These are phyloP conservation scores for Campoletis sonorensis DNA, from an alignment of 1,140 invertebrate genomes.

Conservation along the genomic window DNA sequence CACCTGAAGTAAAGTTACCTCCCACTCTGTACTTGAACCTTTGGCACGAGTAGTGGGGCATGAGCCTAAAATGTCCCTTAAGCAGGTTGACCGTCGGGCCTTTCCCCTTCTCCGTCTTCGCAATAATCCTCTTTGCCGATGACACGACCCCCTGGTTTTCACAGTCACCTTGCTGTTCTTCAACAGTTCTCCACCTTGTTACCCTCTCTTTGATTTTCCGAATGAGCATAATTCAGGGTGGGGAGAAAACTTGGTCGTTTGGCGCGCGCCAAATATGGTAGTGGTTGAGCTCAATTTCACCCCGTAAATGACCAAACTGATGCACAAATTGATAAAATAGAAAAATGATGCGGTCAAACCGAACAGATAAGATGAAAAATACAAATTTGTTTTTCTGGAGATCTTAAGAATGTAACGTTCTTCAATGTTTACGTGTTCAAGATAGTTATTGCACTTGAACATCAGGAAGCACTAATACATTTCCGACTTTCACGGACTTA, in stretches of 20 bases:
- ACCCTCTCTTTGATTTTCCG: neutral
- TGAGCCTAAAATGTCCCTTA: neutral
- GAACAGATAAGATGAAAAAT: neutral
- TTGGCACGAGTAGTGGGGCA: constrained; percentile 10
- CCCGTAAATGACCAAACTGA: neutral
- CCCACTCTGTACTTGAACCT: constrained; percentile 29
- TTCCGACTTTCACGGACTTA: neutral
- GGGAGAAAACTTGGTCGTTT: neutral
- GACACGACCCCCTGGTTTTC: neutral
- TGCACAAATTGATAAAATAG: neutral
- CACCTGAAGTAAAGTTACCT: constrained; percentile 2
- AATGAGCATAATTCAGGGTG: constrained; percentile 24
- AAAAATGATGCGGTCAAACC: neutral
- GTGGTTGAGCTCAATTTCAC: neutral
- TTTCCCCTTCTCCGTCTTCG: neutral
- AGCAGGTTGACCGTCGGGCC: neutral
- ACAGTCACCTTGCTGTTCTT: constrained; percentile 1
- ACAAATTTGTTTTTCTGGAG: neutral
- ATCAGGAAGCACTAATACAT: neutral
- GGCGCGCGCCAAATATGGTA: constrained; percentile 14
- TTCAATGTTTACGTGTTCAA: too few species aligned
- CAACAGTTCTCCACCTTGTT: neutral
- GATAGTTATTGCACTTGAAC: neutral
- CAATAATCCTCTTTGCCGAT: neutral
- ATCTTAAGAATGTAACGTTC: neutral